phyloP scores from a whole-genome alignment of 1,140 invertebrate species.

The Leptestheria dahalacensis region DNA sequence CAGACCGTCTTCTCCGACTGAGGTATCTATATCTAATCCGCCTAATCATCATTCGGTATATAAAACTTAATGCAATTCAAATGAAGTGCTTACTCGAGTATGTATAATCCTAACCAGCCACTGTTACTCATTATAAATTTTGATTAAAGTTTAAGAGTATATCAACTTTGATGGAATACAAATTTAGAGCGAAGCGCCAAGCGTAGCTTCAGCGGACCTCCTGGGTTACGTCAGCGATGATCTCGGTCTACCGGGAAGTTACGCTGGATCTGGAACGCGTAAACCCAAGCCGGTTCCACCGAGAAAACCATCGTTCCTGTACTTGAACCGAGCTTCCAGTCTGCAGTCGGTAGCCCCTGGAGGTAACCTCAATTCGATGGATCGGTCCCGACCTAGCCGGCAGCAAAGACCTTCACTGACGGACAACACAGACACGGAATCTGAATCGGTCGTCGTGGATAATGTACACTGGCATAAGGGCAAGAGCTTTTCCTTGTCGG shows the following conservation, averaged over 20 bases:
- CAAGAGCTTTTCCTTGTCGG: not conserved
- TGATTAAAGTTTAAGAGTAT: too few relatives aligned
- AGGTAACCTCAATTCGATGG: not conserved
- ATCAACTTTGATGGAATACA: too few relatives aligned
- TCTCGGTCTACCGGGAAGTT: not conserved
- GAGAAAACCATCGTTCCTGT: conserved; percentile 63
- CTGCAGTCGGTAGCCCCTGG: conserved; percentile 50
- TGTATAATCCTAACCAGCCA: too few relatives aligned
- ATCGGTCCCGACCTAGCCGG: not conserved
- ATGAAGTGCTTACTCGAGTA: not conserved
- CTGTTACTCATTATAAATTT: too few relatives aligned
- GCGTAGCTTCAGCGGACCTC: conserved; percentile 24
- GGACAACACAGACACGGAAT: not conserved
- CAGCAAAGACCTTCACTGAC: conserved; percentile 4
- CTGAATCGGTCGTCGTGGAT: not conserved
- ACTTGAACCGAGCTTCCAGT: conserved; percentile 61
- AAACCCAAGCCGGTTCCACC: conserved; percentile 49
- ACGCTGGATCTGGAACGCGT: not conserved
- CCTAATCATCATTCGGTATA: not conserved
- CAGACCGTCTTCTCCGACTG: conserved; percentile 1
- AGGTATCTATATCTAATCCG: not conserved
- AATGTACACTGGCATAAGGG: not conserved
- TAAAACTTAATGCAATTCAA: not conserved
- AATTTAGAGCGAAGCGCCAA: conserved; percentile 5
- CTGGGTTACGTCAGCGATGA: conserved; percentile 12